These are phyloP conservation scores for Elymnias hypermnestra DNA, from an alignment of 1,140 invertebrate species.

Conservation along the genomic window DNA sequence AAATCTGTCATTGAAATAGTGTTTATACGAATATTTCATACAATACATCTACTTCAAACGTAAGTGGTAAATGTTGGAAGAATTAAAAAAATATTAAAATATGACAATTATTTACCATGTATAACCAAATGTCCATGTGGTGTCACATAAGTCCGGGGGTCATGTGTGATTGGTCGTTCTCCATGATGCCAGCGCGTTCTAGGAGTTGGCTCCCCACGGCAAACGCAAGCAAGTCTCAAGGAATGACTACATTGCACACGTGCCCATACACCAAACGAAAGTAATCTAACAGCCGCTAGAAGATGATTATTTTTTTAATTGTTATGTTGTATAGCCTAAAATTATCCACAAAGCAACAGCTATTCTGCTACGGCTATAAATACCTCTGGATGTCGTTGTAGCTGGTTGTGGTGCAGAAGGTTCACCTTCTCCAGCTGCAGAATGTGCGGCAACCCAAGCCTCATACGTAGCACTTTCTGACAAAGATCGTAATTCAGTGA, in stretches of 20 bases:
- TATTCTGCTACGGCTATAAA: too few relatives aligned
- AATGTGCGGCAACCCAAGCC: constrained; percentile 92
- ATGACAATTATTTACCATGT: too few relatives aligned
- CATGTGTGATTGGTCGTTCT: constrained; percentile 81
- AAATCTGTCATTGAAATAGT: too few relatives aligned
- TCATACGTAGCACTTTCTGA: constrained; percentile 82
- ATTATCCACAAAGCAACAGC: too few relatives aligned
- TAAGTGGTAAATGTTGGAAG: too few relatives aligned
- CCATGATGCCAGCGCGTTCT: constrained; percentile 81
- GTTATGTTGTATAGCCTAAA: too few relatives aligned
- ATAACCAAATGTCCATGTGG: constrained; percentile 82
- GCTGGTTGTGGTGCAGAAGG: constrained; percentile 59
- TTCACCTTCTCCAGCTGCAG: constrained; percentile 85
- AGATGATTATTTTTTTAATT: background rate
- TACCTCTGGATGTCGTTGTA: constrained; percentile 59
- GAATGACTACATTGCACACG: constrained; percentile 80
- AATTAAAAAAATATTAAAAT: too few relatives aligned
- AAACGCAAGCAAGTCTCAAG: constrained; percentile 80
- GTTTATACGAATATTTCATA: too few relatives aligned
- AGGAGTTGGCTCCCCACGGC: constrained; percentile 83
- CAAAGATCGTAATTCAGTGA: constrained; percentile 52
- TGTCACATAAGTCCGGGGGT: constrained; percentile 81
- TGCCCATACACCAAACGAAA: constrained; percentile 84
- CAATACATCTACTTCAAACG: too few relatives aligned
- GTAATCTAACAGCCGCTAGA: constrained; percentile 77